phyloP scores from a whole-genome alignment of 2,888 invertebrate genomes.

The Machimus atricapillus region DNA sequence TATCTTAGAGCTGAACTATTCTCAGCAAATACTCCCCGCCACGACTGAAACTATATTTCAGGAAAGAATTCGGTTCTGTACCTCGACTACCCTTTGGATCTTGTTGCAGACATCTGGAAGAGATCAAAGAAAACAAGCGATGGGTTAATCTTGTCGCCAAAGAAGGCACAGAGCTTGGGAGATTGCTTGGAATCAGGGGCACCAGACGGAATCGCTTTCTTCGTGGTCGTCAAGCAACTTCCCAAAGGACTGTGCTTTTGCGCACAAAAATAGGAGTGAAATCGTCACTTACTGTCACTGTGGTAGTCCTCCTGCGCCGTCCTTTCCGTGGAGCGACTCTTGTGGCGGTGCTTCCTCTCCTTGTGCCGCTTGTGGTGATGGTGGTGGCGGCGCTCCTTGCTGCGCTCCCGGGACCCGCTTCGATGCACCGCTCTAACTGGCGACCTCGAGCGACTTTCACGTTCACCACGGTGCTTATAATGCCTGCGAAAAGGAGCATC shows the following conservation, averaged over 20 bases:
- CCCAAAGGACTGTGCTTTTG: constrained; percentile 17
- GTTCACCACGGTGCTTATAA: constrained; percentile 3
- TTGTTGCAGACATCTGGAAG: constrained; percentile 29
- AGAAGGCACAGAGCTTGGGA: constrained; percentile 34
- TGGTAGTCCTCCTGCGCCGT: constrained; percentile 57
- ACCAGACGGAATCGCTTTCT: constrained; percentile 40
- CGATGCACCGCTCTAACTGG: background rate
- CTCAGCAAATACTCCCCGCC: background rate
- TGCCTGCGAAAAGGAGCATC: background rate
- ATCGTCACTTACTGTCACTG: constrained; percentile 61
- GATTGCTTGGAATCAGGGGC: constrained; percentile 21
- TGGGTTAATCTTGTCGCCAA: constrained; percentile 41
- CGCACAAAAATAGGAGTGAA: background rate
- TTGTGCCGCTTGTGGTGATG: constrained; percentile 57
- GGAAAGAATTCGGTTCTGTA: background rate
- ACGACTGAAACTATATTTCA: background rate
- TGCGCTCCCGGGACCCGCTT: background rate
- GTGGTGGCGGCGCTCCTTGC: constrained; percentile 51
- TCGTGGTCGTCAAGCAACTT: constrained; percentile 37
- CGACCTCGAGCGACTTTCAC: background rate
- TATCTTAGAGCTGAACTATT: background rate
- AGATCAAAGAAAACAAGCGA: constrained; percentile 41
- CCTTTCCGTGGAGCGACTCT: background rate
- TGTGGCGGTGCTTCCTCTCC: constrained; percentile 54
- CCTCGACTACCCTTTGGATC: background rate